These are phyloP conservation scores for Rhabdomys dilectus DNA, from an alignment of 2,113 vertebrate species.

Conservation along the genomic window DNA sequence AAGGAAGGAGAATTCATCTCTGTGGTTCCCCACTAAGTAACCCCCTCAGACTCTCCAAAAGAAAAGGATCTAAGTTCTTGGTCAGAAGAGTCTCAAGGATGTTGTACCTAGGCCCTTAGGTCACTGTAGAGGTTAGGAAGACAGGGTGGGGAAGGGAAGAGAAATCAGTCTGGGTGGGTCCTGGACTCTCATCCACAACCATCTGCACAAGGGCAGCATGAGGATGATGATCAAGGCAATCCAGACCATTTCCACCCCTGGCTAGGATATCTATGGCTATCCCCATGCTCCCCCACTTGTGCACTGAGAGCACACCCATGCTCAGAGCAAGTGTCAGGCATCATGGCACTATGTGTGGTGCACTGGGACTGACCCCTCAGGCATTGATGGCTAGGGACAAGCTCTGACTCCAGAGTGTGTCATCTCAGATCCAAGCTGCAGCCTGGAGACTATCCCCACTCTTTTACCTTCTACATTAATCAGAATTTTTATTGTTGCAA, in stretches of 20 bases:
- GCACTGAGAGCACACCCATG: not conserved
- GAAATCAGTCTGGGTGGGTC: not conserved
- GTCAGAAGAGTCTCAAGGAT: not conserved
- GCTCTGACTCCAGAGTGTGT: not conserved
- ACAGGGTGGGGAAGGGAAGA: accelerated
- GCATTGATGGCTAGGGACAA: not conserved
- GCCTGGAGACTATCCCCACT: not conserved
- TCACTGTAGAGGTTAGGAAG: not conserved
- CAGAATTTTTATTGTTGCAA: not conserved
- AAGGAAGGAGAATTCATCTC: not conserved
- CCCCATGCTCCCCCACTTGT: too few relatives aligned
- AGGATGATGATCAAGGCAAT: not conserved
- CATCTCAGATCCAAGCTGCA: not conserved
- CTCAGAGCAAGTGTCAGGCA: accelerated
- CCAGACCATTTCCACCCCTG: not conserved
- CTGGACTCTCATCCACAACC: not conserved
- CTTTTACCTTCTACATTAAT: not conserved
- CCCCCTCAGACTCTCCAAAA: not conserved
- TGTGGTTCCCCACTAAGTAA: not conserved
- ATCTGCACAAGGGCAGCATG: not conserved
- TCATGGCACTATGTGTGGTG: not conserved
- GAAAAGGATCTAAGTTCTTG: not conserved
- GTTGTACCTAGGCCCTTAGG: not conserved
- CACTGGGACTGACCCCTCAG: accelerated
- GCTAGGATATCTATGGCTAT: not conserved